These are phyloP conservation scores for Goniozus legneri DNA, from an alignment of 1,140 invertebrate species.

Conservation along the genomic window DNA sequence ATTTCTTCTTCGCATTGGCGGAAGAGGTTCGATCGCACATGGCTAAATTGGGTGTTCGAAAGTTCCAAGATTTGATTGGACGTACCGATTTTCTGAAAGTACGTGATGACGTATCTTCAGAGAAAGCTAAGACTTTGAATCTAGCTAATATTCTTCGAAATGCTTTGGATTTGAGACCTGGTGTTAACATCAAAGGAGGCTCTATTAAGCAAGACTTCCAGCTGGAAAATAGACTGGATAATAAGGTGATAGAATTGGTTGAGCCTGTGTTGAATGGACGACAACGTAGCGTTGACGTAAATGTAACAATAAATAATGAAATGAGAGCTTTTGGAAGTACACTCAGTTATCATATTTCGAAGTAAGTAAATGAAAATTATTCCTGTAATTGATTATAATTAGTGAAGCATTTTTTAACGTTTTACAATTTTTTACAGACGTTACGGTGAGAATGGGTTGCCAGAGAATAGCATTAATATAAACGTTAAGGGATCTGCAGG, in stretches of 20 bases:
- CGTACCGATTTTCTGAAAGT: conserved; percentile 85
- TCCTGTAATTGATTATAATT: too few species aligned
- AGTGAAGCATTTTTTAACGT: too few species aligned
- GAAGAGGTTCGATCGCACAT: conserved; percentile 92
- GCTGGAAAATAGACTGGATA: conserved; percentile 84
- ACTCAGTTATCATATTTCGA: conserved; percentile 90
- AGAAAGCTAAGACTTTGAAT: conserved; percentile 85
- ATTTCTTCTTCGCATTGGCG: conserved; percentile 96
- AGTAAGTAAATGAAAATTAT: conserved; percentile 60
- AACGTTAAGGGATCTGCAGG: conserved; percentile 91
- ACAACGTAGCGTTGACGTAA: conserved; percentile 66
- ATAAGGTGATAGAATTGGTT: conserved; percentile 75
- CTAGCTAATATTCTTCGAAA: conserved; percentile 83
- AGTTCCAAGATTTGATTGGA: conserved; percentile 92
- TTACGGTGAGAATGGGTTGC: conserved; percentile 84
- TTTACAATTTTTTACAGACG: conserved; percentile 60
- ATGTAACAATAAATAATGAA: conserved; percentile 86
- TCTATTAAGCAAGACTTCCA: conserved; percentile 86
- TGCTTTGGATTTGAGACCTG: conserved; percentile 84
- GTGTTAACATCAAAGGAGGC: conserved; percentile 88
- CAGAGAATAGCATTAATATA: conserved; percentile 82
- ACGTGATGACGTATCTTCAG: conserved; percentile 46
- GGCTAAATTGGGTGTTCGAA: conserved; percentile 84
- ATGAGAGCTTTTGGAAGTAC: conserved; percentile 91
- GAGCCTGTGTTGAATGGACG: conserved; percentile 72